A percentile compares a stretch with the other conserved stretches of the same genome.
phyloP scores from a whole-genome alignment of 2,888 invertebrate species.

The Metacarcinus magister region DNA sequence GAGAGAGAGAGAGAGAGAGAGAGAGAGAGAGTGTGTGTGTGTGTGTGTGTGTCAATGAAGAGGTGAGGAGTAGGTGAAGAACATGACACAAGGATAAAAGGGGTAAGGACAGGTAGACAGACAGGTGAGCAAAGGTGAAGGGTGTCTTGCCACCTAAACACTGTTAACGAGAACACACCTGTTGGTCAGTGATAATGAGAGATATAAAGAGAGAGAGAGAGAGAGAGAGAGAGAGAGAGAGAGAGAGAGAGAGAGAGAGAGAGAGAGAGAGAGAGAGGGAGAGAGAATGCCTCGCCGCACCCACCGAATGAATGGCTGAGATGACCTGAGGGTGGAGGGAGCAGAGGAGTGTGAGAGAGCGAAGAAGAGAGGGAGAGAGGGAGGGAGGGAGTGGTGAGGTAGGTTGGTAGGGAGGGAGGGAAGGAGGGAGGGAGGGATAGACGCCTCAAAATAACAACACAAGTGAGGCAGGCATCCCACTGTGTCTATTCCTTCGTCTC shows the following conservation, averaged over 20 bases:
- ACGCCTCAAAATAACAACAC: constrained; percentile 54
- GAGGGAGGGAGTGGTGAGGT: background rate
- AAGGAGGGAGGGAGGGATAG: background rate
- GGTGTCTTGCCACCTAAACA: background rate
- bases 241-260: constrained; percentile 35
- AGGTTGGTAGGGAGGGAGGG: background rate
- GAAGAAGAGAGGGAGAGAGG: constrained; percentile 33
- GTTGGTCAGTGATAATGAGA: background rate
- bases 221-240: background rate
- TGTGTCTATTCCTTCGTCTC: constrained; percentile 43
- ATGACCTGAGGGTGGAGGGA: constrained; percentile 13
- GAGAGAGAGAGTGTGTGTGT: too few species aligned
- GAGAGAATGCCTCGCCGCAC: background rate
- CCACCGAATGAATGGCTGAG: constrained; percentile 43
- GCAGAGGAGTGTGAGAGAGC: background rate
- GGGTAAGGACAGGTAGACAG: background rate
- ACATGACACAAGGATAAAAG: background rate
- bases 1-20: too few species aligned
- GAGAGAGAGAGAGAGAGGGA: constrained; percentile 50
- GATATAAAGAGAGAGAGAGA: too few species aligned
- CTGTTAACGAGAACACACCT: too few species aligned
- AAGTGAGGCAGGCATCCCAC: background rate
- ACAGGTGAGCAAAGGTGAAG: background rate
- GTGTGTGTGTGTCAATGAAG: background rate
- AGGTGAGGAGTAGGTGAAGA: background rate